Evolutionary conservation across 1,140 invertebrate species (phyloP).

Genomic region (Drosophila willistoni): DNA sequence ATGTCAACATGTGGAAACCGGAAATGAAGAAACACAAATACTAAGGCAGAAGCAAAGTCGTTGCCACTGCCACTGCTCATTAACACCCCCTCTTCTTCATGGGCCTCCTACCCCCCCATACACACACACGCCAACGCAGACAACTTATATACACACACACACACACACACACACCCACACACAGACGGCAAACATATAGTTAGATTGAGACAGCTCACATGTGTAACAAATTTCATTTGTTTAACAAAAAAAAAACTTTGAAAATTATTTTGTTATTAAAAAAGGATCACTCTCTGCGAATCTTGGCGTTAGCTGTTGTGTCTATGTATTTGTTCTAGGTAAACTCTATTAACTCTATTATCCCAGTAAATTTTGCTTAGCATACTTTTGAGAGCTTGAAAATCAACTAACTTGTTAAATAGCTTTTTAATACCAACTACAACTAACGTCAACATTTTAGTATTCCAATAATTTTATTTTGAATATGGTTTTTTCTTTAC

Average conservation of each 20-base stretch:
- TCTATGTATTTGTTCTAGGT: too few relatives aligned
- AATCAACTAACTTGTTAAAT: too few relatives aligned
- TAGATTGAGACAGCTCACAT: constrained; percentile 39
- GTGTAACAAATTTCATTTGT: constrained; percentile 25
- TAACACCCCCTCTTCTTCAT: constrained; percentile 50
- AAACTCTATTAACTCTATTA: too few relatives aligned
- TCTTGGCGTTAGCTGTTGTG: too few relatives aligned
- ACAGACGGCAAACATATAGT: constrained; percentile 23
- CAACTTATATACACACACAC: constrained; percentile 24
- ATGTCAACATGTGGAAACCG: constrained; percentile 79
- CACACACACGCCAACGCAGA: constrained; percentile 41
- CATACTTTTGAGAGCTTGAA: too few relatives aligned
- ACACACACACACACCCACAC: constrained; percentile 13
- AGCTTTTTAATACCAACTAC: too few relatives aligned
- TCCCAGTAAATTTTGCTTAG: too few relatives aligned
- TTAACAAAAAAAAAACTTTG: background rate
- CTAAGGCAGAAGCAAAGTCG: constrained; percentile 60
- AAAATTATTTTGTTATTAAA: too few relatives aligned
- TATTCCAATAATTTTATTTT: too few relatives aligned
- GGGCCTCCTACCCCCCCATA: background rate
- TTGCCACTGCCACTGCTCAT: constrained; percentile 76
- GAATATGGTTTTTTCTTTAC: too few relatives aligned
- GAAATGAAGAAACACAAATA: constrained; percentile 80
- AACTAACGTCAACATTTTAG: too few relatives aligned
- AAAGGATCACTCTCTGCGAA: too few relatives aligned